Evolutionary conservation across 2,888 invertebrate genomes (phyloP), one percentile per base, ranked within the genome.

Genomic region (Caprella mutica): DNA sequence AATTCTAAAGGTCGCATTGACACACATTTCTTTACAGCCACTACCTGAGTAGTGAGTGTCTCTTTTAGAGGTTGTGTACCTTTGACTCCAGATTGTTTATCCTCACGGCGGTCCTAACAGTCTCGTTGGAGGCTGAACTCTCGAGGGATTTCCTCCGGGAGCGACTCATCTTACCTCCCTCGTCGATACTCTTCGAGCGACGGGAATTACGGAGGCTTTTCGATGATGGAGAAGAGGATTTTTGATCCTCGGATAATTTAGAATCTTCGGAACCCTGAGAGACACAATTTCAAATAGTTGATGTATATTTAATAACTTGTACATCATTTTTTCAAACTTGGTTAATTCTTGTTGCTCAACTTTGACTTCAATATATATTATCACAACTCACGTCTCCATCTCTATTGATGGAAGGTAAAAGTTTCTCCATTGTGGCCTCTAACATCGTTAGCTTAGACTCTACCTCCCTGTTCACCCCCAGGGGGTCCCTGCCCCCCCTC

Each of bases 361-460:
- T 39, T 1, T 42, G 14, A 46, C 46, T 24, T 43, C 21, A 21
- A 43, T 17, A 2, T 6, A 23, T 3, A 38, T 35, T 39, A 52
- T 17, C 19, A 17, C 35, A 51, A 12, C 14, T 21, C 24, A 17
- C 3, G n/a, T 48, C 48, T n/a, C 29, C 48, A 12, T 19, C 26
- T 27, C 6, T 44, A n/a, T 48, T 30, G 19, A 48, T 30, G 30
- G 48, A 30, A 30, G 48, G 48, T 30, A 48, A 30, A 30, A 56
- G n/a, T 42, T 60, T 51, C 24, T 58, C 77, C 48, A 87, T 83
- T 74, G 86, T 86, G 51, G 79, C 81, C 73, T 88, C 87, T 59
- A 88, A 72, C 70, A 86, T 85, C n/a, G 79, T 79, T 44, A 89
- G 77, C 71, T 89, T 89, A 64, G 85, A 84, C 72, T 90, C 90